Evolutionary conservation across 2,113 vertebrate species (phyloP).

Genomic region (Fukomys damarensis): DNA sequence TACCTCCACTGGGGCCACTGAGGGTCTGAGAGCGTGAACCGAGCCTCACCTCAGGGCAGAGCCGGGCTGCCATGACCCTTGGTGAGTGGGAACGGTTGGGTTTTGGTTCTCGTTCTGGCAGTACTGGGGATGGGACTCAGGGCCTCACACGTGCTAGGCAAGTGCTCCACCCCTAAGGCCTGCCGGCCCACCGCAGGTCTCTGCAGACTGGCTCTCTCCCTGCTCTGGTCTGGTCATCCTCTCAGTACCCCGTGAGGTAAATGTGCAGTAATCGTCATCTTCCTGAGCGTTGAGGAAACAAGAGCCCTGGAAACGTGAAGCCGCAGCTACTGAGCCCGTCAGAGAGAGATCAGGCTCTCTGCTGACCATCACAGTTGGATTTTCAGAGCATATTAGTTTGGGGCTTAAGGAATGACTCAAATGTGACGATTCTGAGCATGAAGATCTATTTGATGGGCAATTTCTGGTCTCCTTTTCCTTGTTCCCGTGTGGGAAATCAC

Average conservation of each 20-base stretch:
- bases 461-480: background rate
- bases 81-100: background rate
- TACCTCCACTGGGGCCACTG: background rate
- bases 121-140: no score
- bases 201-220: background rate
- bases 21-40: background rate
- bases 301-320: background rate
- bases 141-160: no score
- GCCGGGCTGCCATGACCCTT: background rate
- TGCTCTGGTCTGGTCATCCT: background rate
- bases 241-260: background rate
- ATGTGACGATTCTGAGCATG: background rate
- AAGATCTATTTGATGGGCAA: background rate
- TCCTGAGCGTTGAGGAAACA: background rate
- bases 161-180: no score
- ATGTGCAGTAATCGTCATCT: no score
- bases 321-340: rapidly evolving
- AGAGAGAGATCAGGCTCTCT: background rate
- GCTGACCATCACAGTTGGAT: background rate
- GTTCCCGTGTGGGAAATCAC: background rate
- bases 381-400: background rate
- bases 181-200: background rate
- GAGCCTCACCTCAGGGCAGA: background rate
- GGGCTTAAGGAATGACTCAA: background rate
- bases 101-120: no score